Evolutionary conservation across 1,140 invertebrate species (phyloP).

Genomic region (Drosophila melanica): DNA sequence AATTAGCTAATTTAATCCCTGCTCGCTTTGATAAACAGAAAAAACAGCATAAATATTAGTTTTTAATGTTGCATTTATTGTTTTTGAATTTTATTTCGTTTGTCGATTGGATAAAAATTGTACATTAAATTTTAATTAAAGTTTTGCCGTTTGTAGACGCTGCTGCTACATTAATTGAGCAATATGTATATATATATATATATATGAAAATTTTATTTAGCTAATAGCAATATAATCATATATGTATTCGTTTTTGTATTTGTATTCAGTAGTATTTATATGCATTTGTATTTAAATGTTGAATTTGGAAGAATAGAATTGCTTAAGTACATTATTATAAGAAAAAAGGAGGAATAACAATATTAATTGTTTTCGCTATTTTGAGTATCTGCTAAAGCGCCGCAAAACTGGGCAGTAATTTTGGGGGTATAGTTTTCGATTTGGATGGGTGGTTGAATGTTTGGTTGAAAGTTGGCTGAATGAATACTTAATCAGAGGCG

Average conservation of each 20-base stretch:
- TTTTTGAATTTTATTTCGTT: constrained; percentile 35
- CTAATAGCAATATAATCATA: background rate
- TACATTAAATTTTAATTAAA: constrained; percentile 43
- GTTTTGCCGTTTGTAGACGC: constrained; percentile 29
- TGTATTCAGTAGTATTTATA: constrained; percentile 23
- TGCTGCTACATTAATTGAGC: constrained; percentile 49
- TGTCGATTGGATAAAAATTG: constrained; percentile 38
- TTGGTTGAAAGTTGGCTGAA: background rate
- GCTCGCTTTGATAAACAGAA: no score
- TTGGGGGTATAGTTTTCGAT: background rate
- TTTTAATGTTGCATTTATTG: constrained; percentile 32
- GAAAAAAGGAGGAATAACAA: constrained; percentile 34
- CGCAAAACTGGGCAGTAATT: constrained; percentile 34
- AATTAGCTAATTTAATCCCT: constrained; percentile 1
- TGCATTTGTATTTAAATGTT: constrained; percentile 23
- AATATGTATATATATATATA: constrained; percentile 33
- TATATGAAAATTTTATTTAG: background rate
- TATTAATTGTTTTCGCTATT: constrained; percentile 3
- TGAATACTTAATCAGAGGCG: constrained; percentile 57
- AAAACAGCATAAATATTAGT: background rate
- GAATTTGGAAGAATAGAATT: constrained; percentile 31
- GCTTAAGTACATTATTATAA: constrained; percentile 33
- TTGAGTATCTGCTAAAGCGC: constrained; percentile 39
- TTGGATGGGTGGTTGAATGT: background rate
- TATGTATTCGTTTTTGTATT: constrained; percentile 2